Evolutionary conservation across 1,140 invertebrate species (phyloP), one percentile per base, ranked within the genome.

Genomic region (Druon quercuslanigerum): DNA sequence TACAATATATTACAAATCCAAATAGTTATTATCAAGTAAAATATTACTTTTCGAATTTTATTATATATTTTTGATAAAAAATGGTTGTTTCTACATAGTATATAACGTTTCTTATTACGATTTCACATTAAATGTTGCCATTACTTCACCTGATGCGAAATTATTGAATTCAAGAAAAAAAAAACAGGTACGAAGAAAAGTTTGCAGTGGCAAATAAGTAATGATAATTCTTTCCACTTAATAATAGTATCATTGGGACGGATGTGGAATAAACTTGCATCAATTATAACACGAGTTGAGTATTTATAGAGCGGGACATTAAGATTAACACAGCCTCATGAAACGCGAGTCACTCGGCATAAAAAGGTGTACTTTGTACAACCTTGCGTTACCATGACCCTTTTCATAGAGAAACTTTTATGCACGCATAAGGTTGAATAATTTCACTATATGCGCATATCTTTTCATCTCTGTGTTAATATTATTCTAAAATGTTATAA

Each of bases 241-340:
- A 33, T 33, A 33, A 33, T 33, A 33, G 25, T 33, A 33, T 33
- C 25, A 12, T 60, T 66, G 7, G 40, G 19, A 14, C n/a, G 16
- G 60, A 40, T 71, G 17, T 51, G 54, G 33, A 14, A 71, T 51
- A 71, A 71, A 71, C 56, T 71, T 57, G 19, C 40, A 40, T 50
- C 12, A n/a, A 40, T 25, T 75, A 17, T 74, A 73, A 74, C 71
- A 75, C 78, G 72, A 76, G 78, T 77, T 78, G 79, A 79, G 75
- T 83, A 85, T 88, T 84, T 86, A 83, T 76, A 82, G 72, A 74
- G 70, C 57, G 78, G 70, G 50, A 77, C 72, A 20, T 20, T 81
- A 79, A 79, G 84, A 87, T 87, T 87, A 88, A 85, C 82, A 84
- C 72, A 76, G 75, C 66, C 80, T 70, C 77, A 81, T 81, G 83